phyloP scores from a whole-genome alignment of 2,888 invertebrate species.

The Thereva unica region DNA sequence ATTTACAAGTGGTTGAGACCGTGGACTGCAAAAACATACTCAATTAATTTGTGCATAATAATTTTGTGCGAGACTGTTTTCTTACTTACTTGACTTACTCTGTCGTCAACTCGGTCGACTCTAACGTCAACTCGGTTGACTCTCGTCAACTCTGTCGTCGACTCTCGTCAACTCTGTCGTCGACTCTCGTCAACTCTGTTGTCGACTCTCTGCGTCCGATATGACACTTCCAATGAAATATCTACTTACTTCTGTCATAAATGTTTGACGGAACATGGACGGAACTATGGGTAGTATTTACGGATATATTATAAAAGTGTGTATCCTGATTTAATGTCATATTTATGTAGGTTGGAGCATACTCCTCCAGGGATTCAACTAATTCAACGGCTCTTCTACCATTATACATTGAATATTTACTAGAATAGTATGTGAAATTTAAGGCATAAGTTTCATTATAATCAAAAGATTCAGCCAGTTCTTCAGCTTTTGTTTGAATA shows the following conservation, averaged over 20 bases:
- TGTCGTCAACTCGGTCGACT: too few relatives aligned
- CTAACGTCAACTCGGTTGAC: too few relatives aligned
- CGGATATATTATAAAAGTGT: slow-evolving; percentile 82
- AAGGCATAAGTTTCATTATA: slow-evolving; percentile 57
- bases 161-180: too few relatives aligned
- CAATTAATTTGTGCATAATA: too few relatives aligned
- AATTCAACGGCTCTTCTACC: slow-evolving; percentile 50
- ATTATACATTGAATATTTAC: slow-evolving; percentile 71
- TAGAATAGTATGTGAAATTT: slow-evolving; percentile 72
- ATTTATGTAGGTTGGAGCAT: slow-evolving; percentile 59
- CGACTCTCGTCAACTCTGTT: too few relatives aligned
- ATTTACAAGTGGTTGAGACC: too few relatives aligned
- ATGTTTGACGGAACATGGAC: slow-evolving; percentile 95
- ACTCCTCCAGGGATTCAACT: slow-evolving; percentile 50
- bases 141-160: too few relatives aligned
- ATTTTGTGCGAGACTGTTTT: too few relatives aligned
- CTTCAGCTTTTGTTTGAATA: slow-evolving; percentile 76
- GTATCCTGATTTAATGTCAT: slow-evolving; percentile 71
- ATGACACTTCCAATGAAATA: too few relatives aligned
- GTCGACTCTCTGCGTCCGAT: too few relatives aligned
- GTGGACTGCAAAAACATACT: too few relatives aligned
- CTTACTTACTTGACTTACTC: too few relatives aligned
- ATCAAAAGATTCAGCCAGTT: slow-evolving; percentile 66
- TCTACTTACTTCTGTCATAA: slow-evolving; percentile 72
- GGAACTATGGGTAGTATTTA: slow-evolving; percentile 79